A percentile compares a stretch with the other conserved stretches of the same genome.
Conservation (phyloP, 2,113 vertebrate genomes). For the Silurus meridionalis region DNA sequence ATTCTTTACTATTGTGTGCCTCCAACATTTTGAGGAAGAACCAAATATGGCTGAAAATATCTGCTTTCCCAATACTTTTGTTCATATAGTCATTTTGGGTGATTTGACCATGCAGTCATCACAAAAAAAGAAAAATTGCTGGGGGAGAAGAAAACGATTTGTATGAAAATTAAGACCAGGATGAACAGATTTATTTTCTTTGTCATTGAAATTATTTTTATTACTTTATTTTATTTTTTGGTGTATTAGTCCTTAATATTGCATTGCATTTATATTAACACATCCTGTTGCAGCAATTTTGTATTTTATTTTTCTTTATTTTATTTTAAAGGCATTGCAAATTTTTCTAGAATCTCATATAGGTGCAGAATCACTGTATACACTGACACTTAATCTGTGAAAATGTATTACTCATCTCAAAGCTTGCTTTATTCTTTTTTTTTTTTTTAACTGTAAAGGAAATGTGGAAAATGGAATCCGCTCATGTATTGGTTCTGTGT, state of each 20-base stretch:
- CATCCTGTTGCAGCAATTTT: background rate
- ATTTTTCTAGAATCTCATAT: background rate
- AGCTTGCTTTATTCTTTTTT: background rate
- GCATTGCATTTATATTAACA: background rate
- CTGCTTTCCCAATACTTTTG: too few species aligned
- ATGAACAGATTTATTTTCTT: background rate
- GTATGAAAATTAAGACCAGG: background rate
- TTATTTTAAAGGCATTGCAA: background rate
- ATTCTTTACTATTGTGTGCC: too few species aligned
- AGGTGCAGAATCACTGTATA: constrained; percentile 34
- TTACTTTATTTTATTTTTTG: background rate
- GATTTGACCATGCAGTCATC: too few species aligned
- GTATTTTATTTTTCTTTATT: background rate
- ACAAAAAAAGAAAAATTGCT: too few species aligned
- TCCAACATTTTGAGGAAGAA: too few species aligned
- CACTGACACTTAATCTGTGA: constrained; percentile 19
- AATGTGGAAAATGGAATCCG: background rate
- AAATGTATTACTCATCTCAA: constrained; percentile 32
- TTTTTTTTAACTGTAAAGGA: background rate
- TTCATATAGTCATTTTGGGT: too few species aligned
- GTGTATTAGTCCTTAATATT: background rate
- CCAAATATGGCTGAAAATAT: too few species aligned
- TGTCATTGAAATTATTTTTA: constrained; percentile 3
- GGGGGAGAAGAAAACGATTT: too few species aligned
- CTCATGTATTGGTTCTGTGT: background rate